Conservation (phyloP, 2,113 vertebrate species). For the Abramis brama region DNA sequence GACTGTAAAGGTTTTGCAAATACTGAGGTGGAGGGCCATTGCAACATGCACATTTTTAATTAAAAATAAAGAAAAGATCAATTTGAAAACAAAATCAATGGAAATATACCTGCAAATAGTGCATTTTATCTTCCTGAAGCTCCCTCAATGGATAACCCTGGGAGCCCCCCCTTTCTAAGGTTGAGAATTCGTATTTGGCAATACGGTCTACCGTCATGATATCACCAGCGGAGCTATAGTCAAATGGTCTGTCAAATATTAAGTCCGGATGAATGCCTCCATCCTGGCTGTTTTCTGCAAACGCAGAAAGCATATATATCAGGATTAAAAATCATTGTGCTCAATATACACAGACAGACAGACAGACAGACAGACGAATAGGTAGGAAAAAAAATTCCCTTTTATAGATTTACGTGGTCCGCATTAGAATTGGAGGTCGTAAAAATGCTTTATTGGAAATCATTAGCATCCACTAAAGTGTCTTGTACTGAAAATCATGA, state of each 20-base stretch:
- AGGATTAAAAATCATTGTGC: slow-evolving; percentile 79
- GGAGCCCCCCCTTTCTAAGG: slow-evolving; percentile 84
- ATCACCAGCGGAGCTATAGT: slow-evolving; percentile 82
- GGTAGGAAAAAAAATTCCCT: slow-evolving; percentile 57
- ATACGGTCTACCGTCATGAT: slow-evolving; percentile 85
- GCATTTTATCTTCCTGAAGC: slow-evolving; percentile 89
- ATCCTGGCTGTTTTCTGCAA: slow-evolving; percentile 88
- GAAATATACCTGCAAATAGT: slow-evolving; percentile 93
- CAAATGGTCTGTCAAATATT: slow-evolving; percentile 84
- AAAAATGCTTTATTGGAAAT: neutral
- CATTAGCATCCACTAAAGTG: slow-evolving; percentile 11
- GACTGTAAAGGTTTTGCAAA: slow-evolving; percentile 47
- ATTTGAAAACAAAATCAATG: slow-evolving; percentile 75
- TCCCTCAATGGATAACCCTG: slow-evolving; percentile 83
- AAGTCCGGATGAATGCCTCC: slow-evolving; percentile 82
- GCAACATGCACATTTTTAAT: slow-evolving; percentile 76
- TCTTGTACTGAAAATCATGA: slow-evolving; percentile 47
- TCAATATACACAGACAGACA: slow-evolving; percentile 82
- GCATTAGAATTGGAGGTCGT: slow-evolving; percentile 26
- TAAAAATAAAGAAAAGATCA: slow-evolving; percentile 61
- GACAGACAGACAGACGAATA: slow-evolving; percentile 65
- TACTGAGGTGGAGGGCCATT: slow-evolving; percentile 56
- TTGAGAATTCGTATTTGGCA: slow-evolving; percentile 87
- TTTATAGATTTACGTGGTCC: slow-evolving; percentile 49
- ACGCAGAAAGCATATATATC: slow-evolving; percentile 83